Evolutionary conservation across 2,797 vertebrate genomes (phyloP).

Genomic region (Scomberomorus guttatus): DNA sequence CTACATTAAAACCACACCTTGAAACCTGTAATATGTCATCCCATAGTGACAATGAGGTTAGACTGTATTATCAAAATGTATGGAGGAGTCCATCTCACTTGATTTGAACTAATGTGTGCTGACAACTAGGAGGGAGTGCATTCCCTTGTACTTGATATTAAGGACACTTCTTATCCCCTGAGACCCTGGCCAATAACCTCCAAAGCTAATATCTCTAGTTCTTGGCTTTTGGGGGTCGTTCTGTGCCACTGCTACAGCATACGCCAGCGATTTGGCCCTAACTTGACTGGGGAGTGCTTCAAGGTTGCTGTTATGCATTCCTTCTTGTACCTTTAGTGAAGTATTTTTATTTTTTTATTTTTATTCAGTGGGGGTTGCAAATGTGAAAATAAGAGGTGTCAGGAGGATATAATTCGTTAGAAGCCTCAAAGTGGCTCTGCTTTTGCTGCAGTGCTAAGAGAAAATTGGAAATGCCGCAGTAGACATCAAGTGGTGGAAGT

Average conservation of each 20-base stretch:
- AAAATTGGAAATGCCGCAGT: slow-evolving; percentile 51
- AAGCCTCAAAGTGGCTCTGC: slow-evolving; percentile 41
- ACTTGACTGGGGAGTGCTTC: slow-evolving; percentile 74
- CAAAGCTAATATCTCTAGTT: slow-evolving; percentile 70
- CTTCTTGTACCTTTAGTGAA: slow-evolving; percentile 43
- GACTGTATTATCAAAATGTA: slow-evolving; percentile 46
- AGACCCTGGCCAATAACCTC: slow-evolving; percentile 68
- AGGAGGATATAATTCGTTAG: slow-evolving; percentile 49
- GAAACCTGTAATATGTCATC: slow-evolving; percentile 47
- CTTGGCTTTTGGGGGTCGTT: slow-evolving; percentile 66
- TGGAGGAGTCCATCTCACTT: slow-evolving; percentile 54
- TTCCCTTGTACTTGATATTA: slow-evolving; percentile 58
- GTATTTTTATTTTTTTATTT: slow-evolving; percentile 28
- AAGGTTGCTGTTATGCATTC: slow-evolving; percentile 70
- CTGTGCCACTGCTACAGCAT: slow-evolving; percentile 40
- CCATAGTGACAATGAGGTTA: slow-evolving; percentile 47
- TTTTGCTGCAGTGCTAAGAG: slow-evolving; percentile 40
- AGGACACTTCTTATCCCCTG: slow-evolving; percentile 52
- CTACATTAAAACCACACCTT: slow-evolving; percentile 41
- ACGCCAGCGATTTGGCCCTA: slow-evolving; percentile 67
- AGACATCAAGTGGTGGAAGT: slow-evolving; percentile 28
- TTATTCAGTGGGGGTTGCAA: slow-evolving; percentile 38
- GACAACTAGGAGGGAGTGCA: slow-evolving; percentile 50
- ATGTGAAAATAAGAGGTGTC: slow-evolving; percentile 56
- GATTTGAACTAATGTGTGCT: slow-evolving; percentile 62